Percentiles rank a stretch among this genome's conserved stretches.
phyloP scores from a whole-genome alignment of 2,797 vertebrate species.

The Phalanger gymnotis region DNA sequence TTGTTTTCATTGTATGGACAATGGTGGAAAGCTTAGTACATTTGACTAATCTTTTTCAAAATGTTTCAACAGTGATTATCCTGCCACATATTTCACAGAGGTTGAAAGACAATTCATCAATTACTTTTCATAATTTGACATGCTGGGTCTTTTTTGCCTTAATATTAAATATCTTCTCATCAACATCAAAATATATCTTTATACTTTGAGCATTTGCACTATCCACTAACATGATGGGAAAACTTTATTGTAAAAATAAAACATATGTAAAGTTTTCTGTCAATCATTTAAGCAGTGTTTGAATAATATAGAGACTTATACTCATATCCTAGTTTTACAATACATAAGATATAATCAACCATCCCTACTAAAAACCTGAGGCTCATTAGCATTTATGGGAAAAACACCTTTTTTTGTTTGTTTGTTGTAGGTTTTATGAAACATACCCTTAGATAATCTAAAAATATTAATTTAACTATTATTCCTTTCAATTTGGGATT shows the following conservation, averaged over 20 bases:
- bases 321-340: not conserved
- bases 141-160: not conserved
- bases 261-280: not conserved
- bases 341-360: not conserved
- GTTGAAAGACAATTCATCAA: not conserved
- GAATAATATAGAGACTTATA: not conserved
- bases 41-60: not conserved
- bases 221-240: not conserved
- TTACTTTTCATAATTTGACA: not conserved
- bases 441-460: not conserved
- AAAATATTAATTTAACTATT: not conserved
- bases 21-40: not conserved
- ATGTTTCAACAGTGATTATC: not conserved
- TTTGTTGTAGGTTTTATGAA: not conserved
- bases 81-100: not conserved
- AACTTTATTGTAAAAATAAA: not conserved
- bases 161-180: not conserved
- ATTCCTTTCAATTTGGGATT: not conserved
- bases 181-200: not conserved
- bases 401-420: not conserved
- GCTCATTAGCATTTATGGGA: not conserved
- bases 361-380: rapidly evolving
- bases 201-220: not conserved
- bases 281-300: rapidly evolving
- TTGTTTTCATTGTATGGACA: not conserved